Evolutionary conservation across 2,113 vertebrate species (phyloP), one percentile per base, ranked within the genome.

Genomic region (Labrus mixtus): DNA sequence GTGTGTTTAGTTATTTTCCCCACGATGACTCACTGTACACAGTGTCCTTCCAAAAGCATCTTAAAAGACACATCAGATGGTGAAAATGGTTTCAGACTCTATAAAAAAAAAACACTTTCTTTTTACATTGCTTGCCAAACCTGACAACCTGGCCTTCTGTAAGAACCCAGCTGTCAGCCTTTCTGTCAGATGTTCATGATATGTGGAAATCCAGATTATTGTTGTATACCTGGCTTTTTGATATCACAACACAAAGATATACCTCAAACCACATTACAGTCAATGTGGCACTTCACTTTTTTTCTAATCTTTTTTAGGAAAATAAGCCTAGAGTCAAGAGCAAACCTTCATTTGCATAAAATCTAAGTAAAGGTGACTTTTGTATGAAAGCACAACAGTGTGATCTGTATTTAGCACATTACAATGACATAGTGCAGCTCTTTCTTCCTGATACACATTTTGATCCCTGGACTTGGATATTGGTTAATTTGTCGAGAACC

Each of bases 31-130:
- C 25, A 22, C 17, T 20, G 25, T 22, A 68, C 73, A 81, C 15
- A 16, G 37, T 60, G 71, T 64, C 46, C 54, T 66, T 29, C 33
- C 56, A 10, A 16, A 15, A 29, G 51, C 56, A 62, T 63, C 41
- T 46, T 8, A 33, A 59, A 70, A 50, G 65, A 33, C 57, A 19
- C 65, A 51, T 46, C 65, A 79, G 57, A 58, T 71, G 55, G 43
- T 39, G 8, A 41, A 45, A 33, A 60, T 45, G 43, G 22, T 37
- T 62, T 36, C 39, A 41, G 12, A 11, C 25, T 4, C 8, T 12
- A 20, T 20, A 23, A 23, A 57, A 25, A 19, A 45, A 10, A 10
- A 7, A 16, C 45, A 39, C 37, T 39, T 16, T 46, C 15, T 46
- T 46, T 46, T 13, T 46, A 17, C 41, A 16, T 4, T 45, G 36